These are phyloP conservation scores for Motacilla tschutschensis DNA, from an alignment of 2,113 vertebrate species.

Conservation along the genomic window DNA sequence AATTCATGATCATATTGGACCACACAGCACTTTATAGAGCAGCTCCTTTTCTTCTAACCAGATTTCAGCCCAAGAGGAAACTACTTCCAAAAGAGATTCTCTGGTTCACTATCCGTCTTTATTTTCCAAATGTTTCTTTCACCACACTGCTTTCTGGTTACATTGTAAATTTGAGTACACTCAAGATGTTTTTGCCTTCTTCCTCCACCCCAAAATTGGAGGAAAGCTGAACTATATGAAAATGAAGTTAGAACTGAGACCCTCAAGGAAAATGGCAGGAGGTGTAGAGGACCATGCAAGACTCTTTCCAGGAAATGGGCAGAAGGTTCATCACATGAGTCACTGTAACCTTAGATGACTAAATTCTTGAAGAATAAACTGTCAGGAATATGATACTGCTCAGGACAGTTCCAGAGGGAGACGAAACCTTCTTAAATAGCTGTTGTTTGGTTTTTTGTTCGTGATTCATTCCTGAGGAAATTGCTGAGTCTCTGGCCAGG, in stretches of 20 bases:
- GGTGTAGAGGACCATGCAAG: background rate
- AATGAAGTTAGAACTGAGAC: background rate
- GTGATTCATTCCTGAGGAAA: conserved; percentile 44
- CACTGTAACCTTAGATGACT: conserved; percentile 48
- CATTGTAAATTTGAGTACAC: background rate
- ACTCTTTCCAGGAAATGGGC: conserved; percentile 46
- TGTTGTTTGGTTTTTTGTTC: background rate
- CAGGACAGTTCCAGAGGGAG: background rate
- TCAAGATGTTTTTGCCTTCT: background rate
- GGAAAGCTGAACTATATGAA: background rate
- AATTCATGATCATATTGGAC: background rate
- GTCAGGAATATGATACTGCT: conserved; percentile 42
- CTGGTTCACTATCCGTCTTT: background rate
- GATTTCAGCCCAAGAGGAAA: background rate
- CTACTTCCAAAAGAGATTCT: background rate
- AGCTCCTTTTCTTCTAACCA: background rate
- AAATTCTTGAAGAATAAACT: conserved; percentile 50
- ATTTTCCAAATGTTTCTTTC: conserved; percentile 12
- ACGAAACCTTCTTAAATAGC: conserved; percentile 30
- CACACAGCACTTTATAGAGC: background rate
- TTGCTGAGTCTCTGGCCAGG: background rate
- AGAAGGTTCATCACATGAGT: conserved; percentile 50
- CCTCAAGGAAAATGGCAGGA: conserved; percentile 1
- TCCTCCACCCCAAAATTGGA: background rate
- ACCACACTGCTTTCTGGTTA: background rate